phyloP scores from a whole-genome alignment of 2,888 invertebrate species.

The Xylophagus ater region DNA sequence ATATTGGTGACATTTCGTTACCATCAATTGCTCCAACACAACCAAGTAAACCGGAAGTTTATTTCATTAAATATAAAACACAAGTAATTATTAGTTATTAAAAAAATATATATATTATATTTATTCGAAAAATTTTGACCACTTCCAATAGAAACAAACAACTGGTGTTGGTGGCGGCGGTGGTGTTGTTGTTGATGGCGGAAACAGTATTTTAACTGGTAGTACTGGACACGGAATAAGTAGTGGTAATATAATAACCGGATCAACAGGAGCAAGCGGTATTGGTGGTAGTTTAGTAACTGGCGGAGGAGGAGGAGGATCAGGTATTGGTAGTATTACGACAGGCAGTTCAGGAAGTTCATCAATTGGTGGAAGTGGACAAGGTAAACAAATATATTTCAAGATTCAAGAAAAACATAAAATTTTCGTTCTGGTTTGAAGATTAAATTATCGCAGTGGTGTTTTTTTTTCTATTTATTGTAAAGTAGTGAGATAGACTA shows the following conservation, averaged over 20 bases:
- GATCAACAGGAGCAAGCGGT: too few relatives aligned
- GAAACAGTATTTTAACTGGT: neutral
- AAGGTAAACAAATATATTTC: neutral
- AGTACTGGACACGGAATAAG: too few relatives aligned
- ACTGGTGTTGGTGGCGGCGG: neutral
- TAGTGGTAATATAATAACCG: too few relatives aligned
- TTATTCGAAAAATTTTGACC: neutral
- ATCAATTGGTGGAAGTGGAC: too few relatives aligned
- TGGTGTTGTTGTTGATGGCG: neutral
- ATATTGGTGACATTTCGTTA: slow-evolving; percentile 66
- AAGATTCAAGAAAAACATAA: neutral
- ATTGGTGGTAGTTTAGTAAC: neutral
- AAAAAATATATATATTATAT: too few relatives aligned
- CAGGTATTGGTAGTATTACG: slow-evolving; percentile 10
- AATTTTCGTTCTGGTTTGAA: neutral
- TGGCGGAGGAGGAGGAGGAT: slow-evolving; percentile 8
- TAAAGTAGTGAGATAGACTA: too few relatives aligned
- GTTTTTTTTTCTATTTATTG: neutral
- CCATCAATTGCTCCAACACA: slow-evolving; percentile 69
- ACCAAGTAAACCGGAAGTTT: slow-evolving; percentile 80
- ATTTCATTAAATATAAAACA: slow-evolving; percentile 56
- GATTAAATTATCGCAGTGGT: neutral
- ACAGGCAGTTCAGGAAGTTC: too few relatives aligned
- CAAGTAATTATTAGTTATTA: slow-evolving; percentile 19
- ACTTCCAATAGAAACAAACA: neutral